Evolutionary conservation across 2,797 vertebrate species (phyloP).

Genomic region (Gadopsis bispinosus): DNA sequence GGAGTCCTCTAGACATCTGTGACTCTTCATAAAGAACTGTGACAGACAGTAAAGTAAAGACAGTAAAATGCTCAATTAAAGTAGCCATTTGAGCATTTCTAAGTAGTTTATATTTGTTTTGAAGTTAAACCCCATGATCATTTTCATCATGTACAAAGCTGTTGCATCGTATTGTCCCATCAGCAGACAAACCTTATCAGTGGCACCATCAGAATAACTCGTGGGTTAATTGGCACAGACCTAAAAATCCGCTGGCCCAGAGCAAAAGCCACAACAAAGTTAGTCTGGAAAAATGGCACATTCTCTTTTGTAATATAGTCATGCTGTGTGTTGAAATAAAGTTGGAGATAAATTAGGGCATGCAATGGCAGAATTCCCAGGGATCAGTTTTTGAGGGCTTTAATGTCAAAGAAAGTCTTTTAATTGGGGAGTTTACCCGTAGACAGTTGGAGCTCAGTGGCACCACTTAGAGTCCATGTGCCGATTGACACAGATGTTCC

Average conservation of each 20-base stretch:
- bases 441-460: constrained; percentile 37
- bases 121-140: constrained; percentile 1
- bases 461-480: constrained; percentile 39
- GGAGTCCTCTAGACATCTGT: background rate
- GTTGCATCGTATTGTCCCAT: constrained; percentile 36
- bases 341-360: constrained; percentile 6
- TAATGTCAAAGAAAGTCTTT: constrained; percentile 26
- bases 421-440: constrained; percentile 24
- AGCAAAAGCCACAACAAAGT: constrained; percentile 52
- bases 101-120: background rate
- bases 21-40: background rate
- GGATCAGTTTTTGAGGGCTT: background rate
- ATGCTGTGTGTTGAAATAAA: constrained; percentile 13
- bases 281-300: constrained; percentile 7
- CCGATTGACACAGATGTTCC: constrained; percentile 38
- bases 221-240: constrained; percentile 46
- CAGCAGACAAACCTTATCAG: constrained; percentile 60
- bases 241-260: constrained; percentile 29
- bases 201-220: constrained; percentile 50
- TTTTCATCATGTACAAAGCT: constrained; percentile 15
- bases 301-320: constrained; percentile 10
- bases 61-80: background rate
- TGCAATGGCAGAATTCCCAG: background rate
- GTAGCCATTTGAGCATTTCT: background rate
- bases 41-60: background rate